Percentiles rank a stretch among this genome's conserved stretches.
Conservation (phyloP, 2,113 vertebrate species). For the Agelaius phoeniceus region DNA sequence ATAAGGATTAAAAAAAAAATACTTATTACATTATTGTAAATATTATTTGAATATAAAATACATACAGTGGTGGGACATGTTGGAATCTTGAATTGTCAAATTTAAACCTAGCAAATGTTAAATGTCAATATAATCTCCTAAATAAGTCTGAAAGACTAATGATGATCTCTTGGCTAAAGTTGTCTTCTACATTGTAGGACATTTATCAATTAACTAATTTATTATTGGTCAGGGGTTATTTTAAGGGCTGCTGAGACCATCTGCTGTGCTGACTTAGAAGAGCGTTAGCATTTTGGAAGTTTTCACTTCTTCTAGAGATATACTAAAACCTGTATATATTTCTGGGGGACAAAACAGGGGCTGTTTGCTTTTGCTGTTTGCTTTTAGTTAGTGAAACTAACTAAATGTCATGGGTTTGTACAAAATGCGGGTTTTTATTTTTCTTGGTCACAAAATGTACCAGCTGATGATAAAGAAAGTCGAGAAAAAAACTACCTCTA, state of each 20-base stretch:
- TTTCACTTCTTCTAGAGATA: background rate
- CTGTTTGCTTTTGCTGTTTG: background rate
- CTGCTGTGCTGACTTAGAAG: background rate
- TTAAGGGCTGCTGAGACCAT: background rate
- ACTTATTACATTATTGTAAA: background rate
- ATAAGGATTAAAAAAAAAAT: background rate
- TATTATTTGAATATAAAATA: background rate
- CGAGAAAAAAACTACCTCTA: fast-evolving
- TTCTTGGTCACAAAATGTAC: background rate
- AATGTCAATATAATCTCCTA: background rate
- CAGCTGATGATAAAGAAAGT: background rate
- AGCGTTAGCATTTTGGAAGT: background rate
- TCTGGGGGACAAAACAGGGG: background rate
- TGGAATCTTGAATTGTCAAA: background rate
- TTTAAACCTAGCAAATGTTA: background rate
- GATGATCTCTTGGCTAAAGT: background rate
- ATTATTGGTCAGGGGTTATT: background rate
- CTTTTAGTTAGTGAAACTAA: background rate
- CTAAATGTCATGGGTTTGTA: background rate
- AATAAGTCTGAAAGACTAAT: background rate
- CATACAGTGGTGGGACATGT: background rate
- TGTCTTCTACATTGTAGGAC: background rate
- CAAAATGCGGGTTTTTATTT: background rate
- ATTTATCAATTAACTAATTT: background rate
- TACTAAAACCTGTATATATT: background rate